Evolutionary conservation across 2,888 invertebrate genomes (phyloP).

Genomic region (Dolomedes plantarius): DNA sequence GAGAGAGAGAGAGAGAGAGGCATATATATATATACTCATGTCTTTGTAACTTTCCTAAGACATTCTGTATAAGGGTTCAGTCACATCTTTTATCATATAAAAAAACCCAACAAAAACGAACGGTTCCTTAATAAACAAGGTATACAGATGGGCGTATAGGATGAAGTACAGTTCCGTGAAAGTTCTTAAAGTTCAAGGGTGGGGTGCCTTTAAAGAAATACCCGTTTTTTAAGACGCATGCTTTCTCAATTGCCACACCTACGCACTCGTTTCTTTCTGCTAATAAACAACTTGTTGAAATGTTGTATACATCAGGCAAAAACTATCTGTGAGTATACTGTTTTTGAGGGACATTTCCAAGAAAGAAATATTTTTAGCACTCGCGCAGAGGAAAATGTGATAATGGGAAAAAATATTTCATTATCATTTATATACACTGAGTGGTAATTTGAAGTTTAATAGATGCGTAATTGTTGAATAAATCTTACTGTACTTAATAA

Average conservation of each 20-base stretch:
- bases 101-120: conserved; percentile 21
- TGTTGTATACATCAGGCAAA: conserved; percentile 38
- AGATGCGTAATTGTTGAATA: too few species aligned
- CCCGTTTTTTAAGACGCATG: conserved; percentile 42
- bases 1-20: too few species aligned
- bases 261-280: conserved; percentile 40
- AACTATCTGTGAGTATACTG: too few species aligned
- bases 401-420: too few species aligned
- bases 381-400: too few species aligned
- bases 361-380: too few species aligned
- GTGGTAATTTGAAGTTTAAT: too few species aligned
- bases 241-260: conserved; percentile 55
- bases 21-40: too few species aligned
- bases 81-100: conserved; percentile 10
- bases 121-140: conserved; percentile 47
- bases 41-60: too few species aligned
- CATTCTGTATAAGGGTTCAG: conserved; percentile 25
- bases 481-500: too few species aligned
- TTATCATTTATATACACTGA: too few species aligned
- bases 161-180: conserved; percentile 44
- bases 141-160: conserved; percentile 57
- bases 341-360: too few species aligned
- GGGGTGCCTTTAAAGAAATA: conserved; percentile 55
- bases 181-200: conserved; percentile 54
- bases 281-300: conserved; percentile 40